Conservation (phyloP, 1,140 invertebrate genomes). For the Contarinia nasturtii region DNA sequence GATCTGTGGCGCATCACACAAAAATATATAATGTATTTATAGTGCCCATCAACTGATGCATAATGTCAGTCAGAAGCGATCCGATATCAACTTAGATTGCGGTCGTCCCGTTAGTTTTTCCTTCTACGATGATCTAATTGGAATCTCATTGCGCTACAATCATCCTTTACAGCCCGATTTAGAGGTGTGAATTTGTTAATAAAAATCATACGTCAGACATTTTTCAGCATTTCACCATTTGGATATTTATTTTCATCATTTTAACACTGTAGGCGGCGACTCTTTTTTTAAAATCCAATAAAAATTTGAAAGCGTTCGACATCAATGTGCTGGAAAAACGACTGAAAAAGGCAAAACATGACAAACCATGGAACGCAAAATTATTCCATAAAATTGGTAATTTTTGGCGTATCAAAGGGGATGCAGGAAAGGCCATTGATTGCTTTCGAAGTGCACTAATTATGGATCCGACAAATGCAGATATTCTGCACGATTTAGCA, state of each 20-base stretch:
- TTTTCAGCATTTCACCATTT: too few species aligned
- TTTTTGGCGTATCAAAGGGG: constrained; percentile 70
- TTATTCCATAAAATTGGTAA: constrained; percentile 79
- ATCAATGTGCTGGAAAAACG: constrained; percentile 55
- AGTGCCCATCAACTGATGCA: too few species aligned
- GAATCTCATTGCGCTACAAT: constrained; percentile 51
- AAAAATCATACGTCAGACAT: too few species aligned
- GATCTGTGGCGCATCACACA: too few species aligned
- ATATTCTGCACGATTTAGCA: constrained; percentile 65
- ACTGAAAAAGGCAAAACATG: constrained; percentile 61
- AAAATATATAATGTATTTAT: too few species aligned
- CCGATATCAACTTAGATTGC: constrained; percentile 47
- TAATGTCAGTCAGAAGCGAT: too few species aligned
- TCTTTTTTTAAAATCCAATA: constrained; percentile 23
- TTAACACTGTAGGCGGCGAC: constrained; percentile 8
- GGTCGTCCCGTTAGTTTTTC: constrained; percentile 75
- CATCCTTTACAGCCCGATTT: constrained; percentile 47
- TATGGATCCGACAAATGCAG: constrained; percentile 68
- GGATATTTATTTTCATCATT: too few species aligned
- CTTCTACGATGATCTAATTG: constrained; percentile 70
- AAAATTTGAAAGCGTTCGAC: constrained; percentile 48
- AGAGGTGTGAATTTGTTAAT: too few species aligned
- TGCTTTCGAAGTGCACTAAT: constrained; percentile 69
- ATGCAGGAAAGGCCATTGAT: constrained; percentile 66
- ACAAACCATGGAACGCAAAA: constrained; percentile 72